Percentiles rank a stretch among this genome's conserved stretches.
Conservation (phyloP, 2,888 invertebrate genomes). For the Apamea epomidion region DNA sequence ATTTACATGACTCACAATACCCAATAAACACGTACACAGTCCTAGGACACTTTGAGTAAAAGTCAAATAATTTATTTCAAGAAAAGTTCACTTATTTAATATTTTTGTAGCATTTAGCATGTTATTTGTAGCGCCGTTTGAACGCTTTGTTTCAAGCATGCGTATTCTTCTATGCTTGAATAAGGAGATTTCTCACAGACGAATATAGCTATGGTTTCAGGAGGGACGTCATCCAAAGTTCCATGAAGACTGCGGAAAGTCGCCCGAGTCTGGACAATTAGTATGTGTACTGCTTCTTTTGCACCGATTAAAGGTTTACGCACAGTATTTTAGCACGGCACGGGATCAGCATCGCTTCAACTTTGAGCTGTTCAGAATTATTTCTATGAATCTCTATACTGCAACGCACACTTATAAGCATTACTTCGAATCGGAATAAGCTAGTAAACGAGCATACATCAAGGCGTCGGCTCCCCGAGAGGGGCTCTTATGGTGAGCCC, state of each 20-base stretch:
- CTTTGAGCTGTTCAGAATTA: background rate
- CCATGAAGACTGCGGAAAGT: background rate
- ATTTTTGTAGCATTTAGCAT: background rate
- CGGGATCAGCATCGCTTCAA: background rate
- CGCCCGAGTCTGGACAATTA: too few species aligned
- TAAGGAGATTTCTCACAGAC: constrained; percentile 20
- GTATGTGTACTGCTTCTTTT: background rate
- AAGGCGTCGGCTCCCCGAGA: too few species aligned
- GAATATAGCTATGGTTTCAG: background rate
- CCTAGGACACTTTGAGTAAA: background rate
- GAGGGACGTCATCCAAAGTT: background rate
- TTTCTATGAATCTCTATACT: too few species aligned
- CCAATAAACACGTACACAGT: too few species aligned
- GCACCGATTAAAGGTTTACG: background rate
- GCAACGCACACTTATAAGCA: too few species aligned
- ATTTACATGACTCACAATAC: too few species aligned
- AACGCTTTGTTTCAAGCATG: background rate
- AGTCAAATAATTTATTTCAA: background rate
- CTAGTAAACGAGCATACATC: too few species aligned
- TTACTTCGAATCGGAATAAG: too few species aligned
- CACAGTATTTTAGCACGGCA: background rate
- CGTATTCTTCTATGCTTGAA: background rate
- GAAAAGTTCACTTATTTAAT: background rate
- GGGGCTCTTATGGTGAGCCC: too few species aligned
- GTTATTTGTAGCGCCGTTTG: background rate